A percentile compares a stretch with the other conserved stretches of the same genome.
Conservation (phyloP, 1,140 invertebrate genomes). For the Megathymus violae region DNA sequence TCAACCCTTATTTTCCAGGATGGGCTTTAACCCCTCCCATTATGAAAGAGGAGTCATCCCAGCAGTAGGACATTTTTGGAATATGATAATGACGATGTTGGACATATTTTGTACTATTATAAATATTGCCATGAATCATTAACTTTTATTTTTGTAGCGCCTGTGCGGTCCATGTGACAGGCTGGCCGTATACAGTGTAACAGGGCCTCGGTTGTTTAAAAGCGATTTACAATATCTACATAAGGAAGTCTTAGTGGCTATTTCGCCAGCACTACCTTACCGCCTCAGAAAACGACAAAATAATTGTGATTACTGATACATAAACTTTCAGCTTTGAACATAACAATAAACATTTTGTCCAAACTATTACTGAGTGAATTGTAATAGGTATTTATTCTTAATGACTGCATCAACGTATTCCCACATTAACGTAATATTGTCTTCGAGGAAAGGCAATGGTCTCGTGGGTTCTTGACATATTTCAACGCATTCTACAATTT, state of each 20-base stretch:
- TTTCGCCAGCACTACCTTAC: conserved; percentile 14
- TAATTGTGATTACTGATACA: conserved; percentile 44
- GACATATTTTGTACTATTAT: too few relatives aligned
- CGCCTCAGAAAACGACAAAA: conserved; percentile 42
- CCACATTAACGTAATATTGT: conserved; percentile 7
- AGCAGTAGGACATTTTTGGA: too few relatives aligned
- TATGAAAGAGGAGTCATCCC: too few relatives aligned
- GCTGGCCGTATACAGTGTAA: conserved; percentile 15
- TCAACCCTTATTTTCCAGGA: too few relatives aligned
- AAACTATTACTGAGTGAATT: conserved; percentile 26
- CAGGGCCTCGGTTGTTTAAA: conserved; percentile 29
- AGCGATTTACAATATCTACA: conserved; percentile 32
- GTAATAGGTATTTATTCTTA: conserved; percentile 16
- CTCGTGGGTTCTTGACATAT: background rate
- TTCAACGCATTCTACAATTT: too few relatives aligned
- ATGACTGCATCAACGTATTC: conserved; percentile 1
- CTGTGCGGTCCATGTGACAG: conserved; percentile 15
- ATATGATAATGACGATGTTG: too few relatives aligned
- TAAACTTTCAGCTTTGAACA: conserved; percentile 14
- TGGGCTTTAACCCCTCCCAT: too few relatives aligned
- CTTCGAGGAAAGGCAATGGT: conserved; percentile 6
- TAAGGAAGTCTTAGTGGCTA: conserved; percentile 22
- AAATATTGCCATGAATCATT: background rate
- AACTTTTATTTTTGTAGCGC: conserved; percentile 9
- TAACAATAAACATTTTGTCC: conserved; percentile 23